Base-by-base conservation (phyloP, 2,888 invertebrate species). In the Drosophila silvestris region DNA sequence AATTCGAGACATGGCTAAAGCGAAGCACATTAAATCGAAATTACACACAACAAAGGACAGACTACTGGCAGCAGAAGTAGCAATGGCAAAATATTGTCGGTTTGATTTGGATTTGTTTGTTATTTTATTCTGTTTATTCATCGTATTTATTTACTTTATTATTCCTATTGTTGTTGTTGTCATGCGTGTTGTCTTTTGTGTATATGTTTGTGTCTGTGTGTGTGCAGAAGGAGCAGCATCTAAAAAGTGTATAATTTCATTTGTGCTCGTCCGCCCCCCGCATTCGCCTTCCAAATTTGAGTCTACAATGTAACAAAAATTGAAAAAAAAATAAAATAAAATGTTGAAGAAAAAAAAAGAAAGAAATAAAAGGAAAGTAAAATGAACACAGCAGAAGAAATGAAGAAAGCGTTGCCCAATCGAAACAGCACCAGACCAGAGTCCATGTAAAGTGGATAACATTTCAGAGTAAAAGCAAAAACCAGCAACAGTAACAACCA, bases 381-480 rank as follows among this genome's bases (percentile, higher is more conserved):
- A 68, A 65, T 62, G 53, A 60, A 77, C 62, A 72, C 62, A 83
- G 54, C 41, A 58, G 32, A 52, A 51, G 83, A 83, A 77, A 77
- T 79, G 51, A 56, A 64, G 63, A 68, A 68, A 74, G 35, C 78
- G 54, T 54, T 63, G 68, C 65, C 72, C 69, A 16, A 71, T 67
- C 60, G 57, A 77, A 75, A 70, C 63, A 78, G 41, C 64, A 70
- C 14, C 62, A 74, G 75, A 70, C 72, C 76, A 74, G 35, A 53
- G 66, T 50, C 75, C 89, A 89, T 87, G 86, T 86, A 89, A 87
- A 77, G 82, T 79, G 81, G 77, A 89, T 90, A 90, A 89, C 82
- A 89, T 86, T 86, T 77, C 76, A 74, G 81, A 56, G 58, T 35
- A 74, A 66, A 74, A 53, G 76, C 75, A 82, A 71, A 58, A 70